These are phyloP conservation scores for Aphelinus certus DNA, from an alignment of 1,140 invertebrate genomes.

Conservation along the genomic window DNA sequence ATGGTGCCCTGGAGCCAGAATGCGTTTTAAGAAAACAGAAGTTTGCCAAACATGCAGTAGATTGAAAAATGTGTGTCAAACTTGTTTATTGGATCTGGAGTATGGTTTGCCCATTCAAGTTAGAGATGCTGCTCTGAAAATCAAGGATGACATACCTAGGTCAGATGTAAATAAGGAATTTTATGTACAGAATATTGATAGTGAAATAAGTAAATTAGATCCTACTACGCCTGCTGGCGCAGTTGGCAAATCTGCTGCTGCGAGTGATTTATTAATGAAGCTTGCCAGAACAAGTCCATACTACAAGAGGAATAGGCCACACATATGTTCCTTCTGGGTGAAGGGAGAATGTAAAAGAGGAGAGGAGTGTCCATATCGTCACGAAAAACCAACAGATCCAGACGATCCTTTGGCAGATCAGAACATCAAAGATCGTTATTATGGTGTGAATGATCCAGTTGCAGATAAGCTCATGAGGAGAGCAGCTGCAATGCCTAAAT, in stretches of 20 bases:
- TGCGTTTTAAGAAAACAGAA: slow-evolving; percentile 99
- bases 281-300: slow-evolving; percentile 97
- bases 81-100: slow-evolving; percentile 96
- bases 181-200: slow-evolving; percentile 95
- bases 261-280: slow-evolving; percentile 91
- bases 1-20: slow-evolving; percentile 96
- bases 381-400: slow-evolving; percentile 99
- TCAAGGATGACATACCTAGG: slow-evolving; percentile 94
- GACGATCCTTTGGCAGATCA: slow-evolving; percentile 99
- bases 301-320: slow-evolving; percentile 97
- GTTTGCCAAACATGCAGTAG: slow-evolving; percentile 99
- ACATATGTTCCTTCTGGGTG: slow-evolving; percentile 99
- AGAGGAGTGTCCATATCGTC: slow-evolving; percentile 99
- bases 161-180: slow-evolving; percentile 99
- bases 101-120: slow-evolving; percentile 96
- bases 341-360: slow-evolving; percentile 99
- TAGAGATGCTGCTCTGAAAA: slow-evolving; percentile 92
- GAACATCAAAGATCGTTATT: slow-evolving; percentile 99
- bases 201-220: slow-evolving; percentile 73
- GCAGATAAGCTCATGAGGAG: slow-evolving; percentile 96
- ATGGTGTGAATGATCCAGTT: slow-evolving; percentile 98
- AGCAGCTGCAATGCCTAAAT: slow-evolving; percentile 91
- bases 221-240: slow-evolving; percentile 73
- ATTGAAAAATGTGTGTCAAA: slow-evolving; percentile 99
- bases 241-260: slow-evolving; percentile 78